Percentiles rank a stretch among this genome's conserved stretches.
Conservation (phyloP, 2,888 invertebrate genomes). For the Dichetophora obliterata region DNA sequence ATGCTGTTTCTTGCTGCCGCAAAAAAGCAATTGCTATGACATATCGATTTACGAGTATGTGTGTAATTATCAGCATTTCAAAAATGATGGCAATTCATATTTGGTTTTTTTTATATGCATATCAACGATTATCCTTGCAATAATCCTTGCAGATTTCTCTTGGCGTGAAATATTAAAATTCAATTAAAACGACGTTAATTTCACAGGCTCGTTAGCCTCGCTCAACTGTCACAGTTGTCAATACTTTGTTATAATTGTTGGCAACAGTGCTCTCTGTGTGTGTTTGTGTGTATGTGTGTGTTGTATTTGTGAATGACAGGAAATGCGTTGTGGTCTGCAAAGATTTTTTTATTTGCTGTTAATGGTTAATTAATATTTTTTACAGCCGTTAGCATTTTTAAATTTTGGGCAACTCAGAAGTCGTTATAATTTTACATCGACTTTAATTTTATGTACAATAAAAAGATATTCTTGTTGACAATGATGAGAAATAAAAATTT, state of each 20-base stretch:
- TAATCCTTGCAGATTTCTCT: not conserved
- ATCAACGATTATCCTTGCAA: not conserved
- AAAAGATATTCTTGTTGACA: too few species aligned
- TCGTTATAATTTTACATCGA: not conserved
- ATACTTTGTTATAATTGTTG: slow-evolving; percentile 46
- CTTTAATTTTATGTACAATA: not conserved
- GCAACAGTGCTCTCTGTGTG: not conserved
- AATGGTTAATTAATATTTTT: slow-evolving; percentile 17
- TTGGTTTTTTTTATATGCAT: not conserved
- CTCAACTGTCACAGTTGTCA: slow-evolving; percentile 61
- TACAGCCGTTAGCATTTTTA: not conserved
- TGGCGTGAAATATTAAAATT: slow-evolving; percentile 63
- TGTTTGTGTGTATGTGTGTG: not conserved
- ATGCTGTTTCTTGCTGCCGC: not conserved
- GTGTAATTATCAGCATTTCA: not conserved
- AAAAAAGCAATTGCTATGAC: not conserved
- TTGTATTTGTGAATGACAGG: not conserved
- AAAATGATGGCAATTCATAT: slow-evolving; percentile 18
- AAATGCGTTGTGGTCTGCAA: not conserved
- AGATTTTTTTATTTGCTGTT: not conserved
- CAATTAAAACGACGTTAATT: slow-evolving; percentile 66
- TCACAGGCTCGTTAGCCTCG: slow-evolving; percentile 31
- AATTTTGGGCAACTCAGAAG: too few species aligned
- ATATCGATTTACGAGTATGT: not conserved
- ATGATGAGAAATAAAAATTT: too few species aligned